Evolutionary conservation across 2,797 vertebrate genomes (phyloP).

Genomic region (Anguilla anguilla): DNA sequence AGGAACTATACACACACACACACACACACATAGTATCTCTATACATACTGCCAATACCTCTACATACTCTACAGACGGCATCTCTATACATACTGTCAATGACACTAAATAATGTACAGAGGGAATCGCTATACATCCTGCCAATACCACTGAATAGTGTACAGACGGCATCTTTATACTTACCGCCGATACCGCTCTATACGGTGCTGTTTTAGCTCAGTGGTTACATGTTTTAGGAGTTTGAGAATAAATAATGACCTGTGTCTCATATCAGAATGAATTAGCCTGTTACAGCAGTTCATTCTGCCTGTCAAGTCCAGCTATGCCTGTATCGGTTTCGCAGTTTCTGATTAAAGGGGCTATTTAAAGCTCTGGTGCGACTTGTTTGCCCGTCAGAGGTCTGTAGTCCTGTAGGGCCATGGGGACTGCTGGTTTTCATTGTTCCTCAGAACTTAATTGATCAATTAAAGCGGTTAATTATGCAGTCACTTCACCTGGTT

Average conservation of each 20-base stretch:
- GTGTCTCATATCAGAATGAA: neutral
- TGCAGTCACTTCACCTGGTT: neutral
- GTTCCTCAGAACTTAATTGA: neutral
- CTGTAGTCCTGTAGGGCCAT: neutral
- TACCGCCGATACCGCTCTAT: neutral
- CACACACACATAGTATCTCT: neutral
- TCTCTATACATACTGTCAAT: neutral
- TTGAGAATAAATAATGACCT: constrained; percentile 1
- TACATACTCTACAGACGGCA: neutral
- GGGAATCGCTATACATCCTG: neutral
- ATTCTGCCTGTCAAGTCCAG: neutral
- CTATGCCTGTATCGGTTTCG: neutral
- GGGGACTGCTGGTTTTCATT: neutral
- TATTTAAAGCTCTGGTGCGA: neutral
- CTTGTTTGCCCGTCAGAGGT: neutral
- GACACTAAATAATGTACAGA: neutral
- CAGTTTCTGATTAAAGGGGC: neutral
- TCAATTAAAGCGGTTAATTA: neutral
- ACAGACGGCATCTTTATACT: neutral
- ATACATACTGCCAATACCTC: neutral
- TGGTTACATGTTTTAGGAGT: neutral
- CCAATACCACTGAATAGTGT: neutral
- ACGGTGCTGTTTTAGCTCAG: neutral
- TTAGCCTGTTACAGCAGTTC: neutral
- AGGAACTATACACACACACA: neutral